Percentiles rank a stretch among this genome's conserved stretches.
These are phyloP conservation scores for Trichosurus vulpecula DNA, from an alignment of 2,797 vertebrate species.

Conservation along the genomic window DNA sequence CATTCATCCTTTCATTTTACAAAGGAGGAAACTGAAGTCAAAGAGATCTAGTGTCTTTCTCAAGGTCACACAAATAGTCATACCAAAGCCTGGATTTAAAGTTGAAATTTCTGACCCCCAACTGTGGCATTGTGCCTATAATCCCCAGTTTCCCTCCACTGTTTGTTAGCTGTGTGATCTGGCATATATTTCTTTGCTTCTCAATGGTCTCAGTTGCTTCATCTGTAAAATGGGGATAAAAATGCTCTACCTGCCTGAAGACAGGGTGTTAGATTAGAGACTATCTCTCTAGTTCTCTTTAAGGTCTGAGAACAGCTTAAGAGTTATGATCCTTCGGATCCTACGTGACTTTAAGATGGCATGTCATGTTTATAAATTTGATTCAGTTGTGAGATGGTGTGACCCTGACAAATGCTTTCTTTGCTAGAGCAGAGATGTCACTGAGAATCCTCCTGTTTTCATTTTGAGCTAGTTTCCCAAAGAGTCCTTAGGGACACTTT, in stretches of 20 bases:
- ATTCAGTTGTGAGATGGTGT: background rate
- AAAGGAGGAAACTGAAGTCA: background rate
- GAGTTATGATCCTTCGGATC: background rate
- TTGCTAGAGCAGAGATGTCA: background rate
- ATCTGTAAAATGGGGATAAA: fast-evolving
- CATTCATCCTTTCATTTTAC: background rate
- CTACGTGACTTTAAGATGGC: background rate
- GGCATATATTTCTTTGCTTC: background rate
- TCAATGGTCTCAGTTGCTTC: background rate
- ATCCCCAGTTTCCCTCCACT: background rate
- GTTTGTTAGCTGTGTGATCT: background rate
- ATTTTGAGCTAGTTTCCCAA: constrained; percentile 10
- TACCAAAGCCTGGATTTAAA: background rate
- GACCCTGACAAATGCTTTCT: background rate
- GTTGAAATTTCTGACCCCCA: background rate
- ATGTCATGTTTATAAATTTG: background rate
- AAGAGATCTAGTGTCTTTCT: background rate
- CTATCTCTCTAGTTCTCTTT: background rate
- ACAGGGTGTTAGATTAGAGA: background rate
- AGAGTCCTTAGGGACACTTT: constrained; percentile 44
- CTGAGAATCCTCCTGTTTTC: constrained; percentile 25
- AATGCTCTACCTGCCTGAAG: background rate
- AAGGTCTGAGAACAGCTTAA: background rate
- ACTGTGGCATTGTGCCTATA: background rate
- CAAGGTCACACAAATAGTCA: background rate